Evolutionary conservation across 2,888 invertebrate species (phyloP).

Genomic region (Lutraria lutraria): DNA sequence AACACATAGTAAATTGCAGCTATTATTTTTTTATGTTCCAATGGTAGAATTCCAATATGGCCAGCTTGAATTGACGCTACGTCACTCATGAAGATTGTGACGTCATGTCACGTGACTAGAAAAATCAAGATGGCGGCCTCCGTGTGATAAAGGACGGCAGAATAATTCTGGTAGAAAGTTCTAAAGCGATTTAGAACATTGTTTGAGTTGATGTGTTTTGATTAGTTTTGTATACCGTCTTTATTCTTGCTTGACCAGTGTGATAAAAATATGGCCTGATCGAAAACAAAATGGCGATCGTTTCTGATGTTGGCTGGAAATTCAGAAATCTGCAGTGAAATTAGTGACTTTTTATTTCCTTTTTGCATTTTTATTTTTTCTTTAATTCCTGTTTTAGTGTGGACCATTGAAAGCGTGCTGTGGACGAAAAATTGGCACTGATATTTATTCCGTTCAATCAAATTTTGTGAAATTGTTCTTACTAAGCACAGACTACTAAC

Average conservation of each 20-base stretch:
- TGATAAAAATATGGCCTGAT: conserved; percentile 56
- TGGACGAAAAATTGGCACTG: conserved; percentile 61
- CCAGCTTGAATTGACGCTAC: conserved; percentile 55
- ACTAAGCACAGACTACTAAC: conserved; percentile 69
- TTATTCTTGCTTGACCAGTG: conserved; percentile 64
- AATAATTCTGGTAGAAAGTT: conserved; percentile 61
- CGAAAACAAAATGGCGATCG: conserved; percentile 40
- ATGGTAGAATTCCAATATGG: conserved; percentile 50
- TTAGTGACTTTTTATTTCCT: conserved; percentile 67
- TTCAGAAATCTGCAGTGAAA: conserved; percentile 56
- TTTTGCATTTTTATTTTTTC: conserved; percentile 67
- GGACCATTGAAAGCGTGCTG: conserved; percentile 62
- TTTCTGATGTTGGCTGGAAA: conserved; percentile 54
- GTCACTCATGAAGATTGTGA: conserved; percentile 44
- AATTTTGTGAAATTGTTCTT: conserved; percentile 72
- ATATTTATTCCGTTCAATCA: conserved; percentile 68
- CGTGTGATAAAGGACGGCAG: conserved; percentile 49
- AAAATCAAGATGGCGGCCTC: conserved; percentile 62
- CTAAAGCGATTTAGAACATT: conserved; percentile 62
- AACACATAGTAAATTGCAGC: conserved; percentile 14
- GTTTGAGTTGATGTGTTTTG: conserved; percentile 68
- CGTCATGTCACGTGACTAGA: conserved; percentile 59
- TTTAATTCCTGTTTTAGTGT: conserved; percentile 71
- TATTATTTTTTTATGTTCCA: conserved; percentile 49
- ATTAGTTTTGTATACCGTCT: conserved; percentile 61